phyloP scores from a whole-genome alignment of 92 coral and sea anemone genomes.

The Meandrina meandrites region DNA sequence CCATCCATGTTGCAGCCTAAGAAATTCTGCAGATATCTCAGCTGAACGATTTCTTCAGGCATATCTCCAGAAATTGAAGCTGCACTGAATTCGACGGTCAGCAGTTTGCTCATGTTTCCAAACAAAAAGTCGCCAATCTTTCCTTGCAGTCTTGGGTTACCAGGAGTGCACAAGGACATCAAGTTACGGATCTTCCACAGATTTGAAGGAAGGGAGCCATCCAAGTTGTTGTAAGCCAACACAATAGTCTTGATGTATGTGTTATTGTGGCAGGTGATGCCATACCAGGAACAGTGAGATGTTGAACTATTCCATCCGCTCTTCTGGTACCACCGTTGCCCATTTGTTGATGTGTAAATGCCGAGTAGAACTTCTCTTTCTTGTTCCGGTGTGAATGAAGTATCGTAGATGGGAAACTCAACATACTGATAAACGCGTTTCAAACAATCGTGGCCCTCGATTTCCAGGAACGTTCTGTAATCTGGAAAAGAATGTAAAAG shows the following conservation, averaged over 20 bases:
- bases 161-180: slow-evolving; percentile 47
- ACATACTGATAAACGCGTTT: neutral
- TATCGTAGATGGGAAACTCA: slow-evolving; percentile 23
- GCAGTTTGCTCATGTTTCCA: slow-evolving; percentile 56
- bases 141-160: slow-evolving; percentile 41
- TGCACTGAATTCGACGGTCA: slow-evolving; percentile 13
- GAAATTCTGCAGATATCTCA: slow-evolving; percentile 45
- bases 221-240: slow-evolving; percentile 49
- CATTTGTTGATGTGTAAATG: slow-evolving; percentile 52
- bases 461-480: neutral
- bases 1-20: slow-evolving; percentile 42
- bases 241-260: slow-evolving; percentile 49
- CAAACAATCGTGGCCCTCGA: slow-evolving; percentile 44
- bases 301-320: slow-evolving; percentile 45
- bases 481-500: neutral
- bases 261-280: slow-evolving; percentile 49
- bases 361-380: slow-evolving; percentile 52
- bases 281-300: slow-evolving; percentile 58
- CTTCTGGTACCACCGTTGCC: slow-evolving; percentile 36
- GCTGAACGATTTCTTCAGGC: slow-evolving; percentile 37
- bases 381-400: slow-evolving; percentile 48
- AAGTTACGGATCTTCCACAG: slow-evolving; percentile 66
- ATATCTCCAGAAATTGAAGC: slow-evolving; percentile 32
- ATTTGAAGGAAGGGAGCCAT: slow-evolving; percentile 52
- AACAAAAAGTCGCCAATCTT: neutral